phyloP scores from a whole-genome alignment of 1,140 invertebrate genomes.

The Batillaria attramentaria region DNA sequence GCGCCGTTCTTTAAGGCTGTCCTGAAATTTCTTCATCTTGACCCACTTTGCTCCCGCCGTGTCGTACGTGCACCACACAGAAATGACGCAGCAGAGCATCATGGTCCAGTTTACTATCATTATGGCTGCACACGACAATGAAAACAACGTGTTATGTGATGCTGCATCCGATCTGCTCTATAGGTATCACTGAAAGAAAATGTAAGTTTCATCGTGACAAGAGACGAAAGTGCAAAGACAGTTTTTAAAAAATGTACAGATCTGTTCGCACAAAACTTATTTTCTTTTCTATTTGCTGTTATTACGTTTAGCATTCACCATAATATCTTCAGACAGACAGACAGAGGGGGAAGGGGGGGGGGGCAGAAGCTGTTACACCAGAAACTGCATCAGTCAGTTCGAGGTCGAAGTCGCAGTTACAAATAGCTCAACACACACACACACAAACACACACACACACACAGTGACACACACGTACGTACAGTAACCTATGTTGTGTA shows the following conservation, averaged over 20 bases:
- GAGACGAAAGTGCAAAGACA: no score
- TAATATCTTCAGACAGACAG: neutral
- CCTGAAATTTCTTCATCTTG: conserved; percentile 92
- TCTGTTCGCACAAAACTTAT: no score
- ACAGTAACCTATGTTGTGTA: no score
- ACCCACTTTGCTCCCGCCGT: conserved; percentile 92
- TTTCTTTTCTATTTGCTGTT: no score
- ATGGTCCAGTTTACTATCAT: conserved; percentile 87
- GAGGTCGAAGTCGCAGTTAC: no score
- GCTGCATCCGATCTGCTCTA: no score
- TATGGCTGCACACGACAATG: conserved; percentile 76
- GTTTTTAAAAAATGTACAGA: no score
- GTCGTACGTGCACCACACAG: conserved; percentile 91
- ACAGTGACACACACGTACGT: neutral
- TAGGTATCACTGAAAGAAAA: neutral
- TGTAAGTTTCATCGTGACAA: neutral
- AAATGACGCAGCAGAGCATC: conserved; percentile 82
- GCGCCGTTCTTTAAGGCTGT: conserved; percentile 83
- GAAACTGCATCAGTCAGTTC: no score
- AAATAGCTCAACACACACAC: no score
- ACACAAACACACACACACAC: neutral
- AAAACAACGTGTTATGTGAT: conserved; percentile 9
- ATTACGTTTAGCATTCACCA: no score
- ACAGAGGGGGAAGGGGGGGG: neutral
- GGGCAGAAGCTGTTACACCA: neutral